phyloP scores from a whole-genome alignment of 2,797 vertebrate species.

The Propithecus perrieri region DNA sequence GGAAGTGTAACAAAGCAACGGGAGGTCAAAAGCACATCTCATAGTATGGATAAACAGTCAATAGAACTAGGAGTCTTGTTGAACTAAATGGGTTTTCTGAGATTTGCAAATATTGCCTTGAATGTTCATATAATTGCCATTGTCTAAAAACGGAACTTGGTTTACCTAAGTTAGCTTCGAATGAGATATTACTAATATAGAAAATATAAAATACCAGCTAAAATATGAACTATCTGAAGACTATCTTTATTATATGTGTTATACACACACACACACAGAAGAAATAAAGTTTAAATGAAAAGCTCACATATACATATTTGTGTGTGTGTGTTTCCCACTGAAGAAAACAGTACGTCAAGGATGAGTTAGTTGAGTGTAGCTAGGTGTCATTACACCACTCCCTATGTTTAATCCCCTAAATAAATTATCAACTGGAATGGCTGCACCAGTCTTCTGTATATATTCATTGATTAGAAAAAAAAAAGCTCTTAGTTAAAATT shows the following conservation, averaged over 20 bases:
- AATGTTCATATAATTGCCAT: background rate
- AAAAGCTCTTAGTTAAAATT: background rate
- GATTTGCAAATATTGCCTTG: background rate
- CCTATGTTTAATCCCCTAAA: background rate
- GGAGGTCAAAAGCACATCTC: background rate
- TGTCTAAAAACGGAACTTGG: background rate
- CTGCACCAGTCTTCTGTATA: background rate
- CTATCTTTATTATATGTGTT: background rate
- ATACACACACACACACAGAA: background rate
- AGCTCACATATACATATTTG: background rate
- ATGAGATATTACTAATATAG: background rate
- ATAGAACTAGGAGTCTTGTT: background rate
- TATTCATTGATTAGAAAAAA: background rate
- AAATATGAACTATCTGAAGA: background rate
- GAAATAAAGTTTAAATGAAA: background rate
- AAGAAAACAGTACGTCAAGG: background rate
- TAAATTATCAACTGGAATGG: background rate
- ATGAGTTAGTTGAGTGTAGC: background rate
- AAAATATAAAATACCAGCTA: background rate
- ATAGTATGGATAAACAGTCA: background rate
- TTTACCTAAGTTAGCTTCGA: slow-evolving; percentile 9
- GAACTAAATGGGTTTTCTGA: background rate
- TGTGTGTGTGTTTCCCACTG: background rate
- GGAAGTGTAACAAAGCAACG: background rate
- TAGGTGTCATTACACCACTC: background rate